Conservation (phyloP, 2,888 invertebrate species). For the Nomada flava region DNA sequence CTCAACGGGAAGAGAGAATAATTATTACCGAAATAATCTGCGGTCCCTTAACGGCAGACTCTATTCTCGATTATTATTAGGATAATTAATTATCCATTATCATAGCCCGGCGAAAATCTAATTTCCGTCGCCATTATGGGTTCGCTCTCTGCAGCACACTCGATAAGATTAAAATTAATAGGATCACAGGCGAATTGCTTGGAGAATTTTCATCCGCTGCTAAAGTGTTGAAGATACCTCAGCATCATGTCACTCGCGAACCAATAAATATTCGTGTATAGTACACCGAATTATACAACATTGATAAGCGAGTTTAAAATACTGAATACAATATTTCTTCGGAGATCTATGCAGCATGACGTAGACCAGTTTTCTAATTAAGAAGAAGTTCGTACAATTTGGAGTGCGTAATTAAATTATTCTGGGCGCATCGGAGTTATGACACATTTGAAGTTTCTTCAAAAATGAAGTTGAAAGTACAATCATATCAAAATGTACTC, state of each 20-base stretch:
- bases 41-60: slow-evolving; percentile 33
- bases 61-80: slow-evolving; percentile 38
- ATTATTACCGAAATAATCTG: slow-evolving; percentile 57
- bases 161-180: slow-evolving; percentile 48
- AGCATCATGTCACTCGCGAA: not conserved
- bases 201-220: slow-evolving; percentile 22
- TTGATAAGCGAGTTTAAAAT: no score
- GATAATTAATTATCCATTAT: slow-evolving; percentile 54
- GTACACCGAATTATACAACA: no score
- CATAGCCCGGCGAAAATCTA: slow-evolving; percentile 44
- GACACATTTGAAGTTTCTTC: no score
- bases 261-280: not conserved
- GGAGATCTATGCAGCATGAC: no score
- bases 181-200: slow-evolving; percentile 34
- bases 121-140: slow-evolving; percentile 38
- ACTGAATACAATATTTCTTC: no score
- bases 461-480: no score
- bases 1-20: slow-evolving; percentile 46
- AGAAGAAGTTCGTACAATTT: not conserved
- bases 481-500: no score
- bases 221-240: not conserved
- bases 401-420: not conserved
- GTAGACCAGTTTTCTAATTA: no score
- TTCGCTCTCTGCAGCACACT: slow-evolving; percentile 13
- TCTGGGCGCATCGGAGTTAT: not conserved